Evolutionary conservation across 1,140 invertebrate genomes (phyloP), one percentile per base, ranked within the genome.

Genomic region (Heliconius melpomene): DNA sequence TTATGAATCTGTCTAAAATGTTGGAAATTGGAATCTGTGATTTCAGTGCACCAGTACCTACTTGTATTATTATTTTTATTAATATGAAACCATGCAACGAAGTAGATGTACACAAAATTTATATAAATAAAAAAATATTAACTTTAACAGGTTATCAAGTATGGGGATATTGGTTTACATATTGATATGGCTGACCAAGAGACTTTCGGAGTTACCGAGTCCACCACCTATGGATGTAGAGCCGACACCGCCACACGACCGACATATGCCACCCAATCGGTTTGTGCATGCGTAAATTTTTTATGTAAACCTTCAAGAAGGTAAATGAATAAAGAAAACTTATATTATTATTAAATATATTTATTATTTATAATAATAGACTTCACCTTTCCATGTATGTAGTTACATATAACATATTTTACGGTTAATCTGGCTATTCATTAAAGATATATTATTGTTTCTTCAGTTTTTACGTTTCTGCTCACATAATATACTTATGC

Each of bases 111-210:
- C 54, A 60, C 23, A 60, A 7, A 20, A 20, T 20, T 1, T 20
- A 52, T 20, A 20, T 52, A 52, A 20, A 52, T 52, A 52, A 52
- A 52, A 52, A 52, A 20, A 16, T 52, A 20, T 52, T 52, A 6
- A 20, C 50, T 3, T 52, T 52, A 20, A 46, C 79, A 89, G 89
- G 78, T 11, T 91, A 72, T 82, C 82, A 74, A 85, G 84, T 2
- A 74, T 89, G 82, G 82, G 88, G 38, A 20, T 90, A 9, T 86
- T 90, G 50, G 78, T 91, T 3, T 89, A 88, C 71, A 71, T 86
- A 18, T 81, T 91, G 74, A 81, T 90, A 23, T 91, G 90, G 90
- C 46, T 91, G 40, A 86, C 89, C 2, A 84, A 86, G 81, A 87
- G 86, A 72, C 77, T 91, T 57, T 70, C 85, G 6, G 78, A 90